Base-by-base conservation (phyloP, 1,140 invertebrate species). In the Adelges cooleyi region DNA sequence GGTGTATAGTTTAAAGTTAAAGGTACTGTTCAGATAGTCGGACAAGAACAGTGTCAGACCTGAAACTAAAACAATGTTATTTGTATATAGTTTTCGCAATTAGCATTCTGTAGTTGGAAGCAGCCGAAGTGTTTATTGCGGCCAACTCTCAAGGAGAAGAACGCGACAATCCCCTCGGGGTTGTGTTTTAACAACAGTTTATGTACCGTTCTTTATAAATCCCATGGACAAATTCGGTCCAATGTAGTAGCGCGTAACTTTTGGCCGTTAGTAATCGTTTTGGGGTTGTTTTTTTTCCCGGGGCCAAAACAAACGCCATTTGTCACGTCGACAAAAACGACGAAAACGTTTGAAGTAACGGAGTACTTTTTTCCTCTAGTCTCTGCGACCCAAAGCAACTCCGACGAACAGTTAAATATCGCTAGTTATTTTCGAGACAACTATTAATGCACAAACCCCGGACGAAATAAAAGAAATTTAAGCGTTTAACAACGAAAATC, bases 181-280 rank as follows among this genome's bases (percentile, higher is more conserved):
- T 48, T 42, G 38, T 48, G 56, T 62, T 62, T 62, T 62, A 62
- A 62, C 56, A 62, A 13, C 42, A 62, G 56, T 62, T 48, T 48
- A 48, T 59, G 44, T 46, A 62, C 56, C 25, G 33, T 48, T 48
- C 56, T 48, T 62, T 62, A 62, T 62, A 62, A 62, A 62, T 62
- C 56, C 42, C 6, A 48, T 17, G 25, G 56, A 62, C 56, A 62
- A 62, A 48, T 62, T 62, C 56, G 18, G 46, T 17, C 56, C 25
- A 48, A 62, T 62, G 54, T 33, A 25, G 42, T 48, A 25, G 23
- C 20, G 25, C 56, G 29, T 33, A 48, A 62, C 56, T 62, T 48
- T 62, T 46, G 42, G 56, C 40, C 56, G 56, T 62, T 62, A 62
- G 42, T 62, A 62, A 48, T 62, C 56, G 56, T 62, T 62, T 48